phyloP scores from a whole-genome alignment of 2,888 invertebrate species.

The Mantis religiosa region DNA sequence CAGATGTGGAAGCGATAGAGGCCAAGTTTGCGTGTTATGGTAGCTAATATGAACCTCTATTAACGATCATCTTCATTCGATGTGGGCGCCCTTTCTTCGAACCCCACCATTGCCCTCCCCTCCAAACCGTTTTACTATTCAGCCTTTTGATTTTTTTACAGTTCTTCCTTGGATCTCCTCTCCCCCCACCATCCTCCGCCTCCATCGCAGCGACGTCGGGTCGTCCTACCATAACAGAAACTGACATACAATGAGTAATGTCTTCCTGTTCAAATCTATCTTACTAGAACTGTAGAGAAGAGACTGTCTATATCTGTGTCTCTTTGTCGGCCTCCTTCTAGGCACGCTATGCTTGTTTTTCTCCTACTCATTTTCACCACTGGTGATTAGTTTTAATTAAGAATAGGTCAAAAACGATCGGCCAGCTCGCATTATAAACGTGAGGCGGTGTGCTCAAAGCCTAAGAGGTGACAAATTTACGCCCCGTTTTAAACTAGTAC shows the following conservation, averaged over 20 bases:
- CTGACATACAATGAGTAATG: constrained; percentile 29
- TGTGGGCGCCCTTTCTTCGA: constrained; percentile 2
- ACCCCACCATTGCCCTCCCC: neutral
- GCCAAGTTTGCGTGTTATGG: constrained; percentile 1
- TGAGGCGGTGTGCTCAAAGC: neutral
- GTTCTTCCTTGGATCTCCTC: neutral
- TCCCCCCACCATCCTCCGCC: too few relatives aligned
- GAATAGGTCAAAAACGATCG: neutral
- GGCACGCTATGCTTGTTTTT: neutral
- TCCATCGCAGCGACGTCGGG: neutral
- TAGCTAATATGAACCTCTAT: constrained; percentile 22
- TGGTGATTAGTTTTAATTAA: constrained; percentile 14
- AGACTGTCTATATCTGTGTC: constrained; percentile 1
- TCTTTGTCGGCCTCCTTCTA: neutral
- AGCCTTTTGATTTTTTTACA: constrained; percentile 6
- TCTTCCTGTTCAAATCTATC: constrained; percentile 26
- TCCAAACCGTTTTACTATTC: neutral
- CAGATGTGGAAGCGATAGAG: constrained; percentile 14
- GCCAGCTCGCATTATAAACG: neutral
- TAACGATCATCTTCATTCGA: constrained; percentile 20
- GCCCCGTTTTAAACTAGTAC: neutral
- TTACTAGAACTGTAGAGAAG: neutral
- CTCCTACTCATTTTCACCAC: neutral
- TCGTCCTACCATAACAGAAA: neutral
- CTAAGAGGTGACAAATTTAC: neutral